Conservation (phyloP, 2,797 vertebrate species). For the Geotria australis region DNA sequence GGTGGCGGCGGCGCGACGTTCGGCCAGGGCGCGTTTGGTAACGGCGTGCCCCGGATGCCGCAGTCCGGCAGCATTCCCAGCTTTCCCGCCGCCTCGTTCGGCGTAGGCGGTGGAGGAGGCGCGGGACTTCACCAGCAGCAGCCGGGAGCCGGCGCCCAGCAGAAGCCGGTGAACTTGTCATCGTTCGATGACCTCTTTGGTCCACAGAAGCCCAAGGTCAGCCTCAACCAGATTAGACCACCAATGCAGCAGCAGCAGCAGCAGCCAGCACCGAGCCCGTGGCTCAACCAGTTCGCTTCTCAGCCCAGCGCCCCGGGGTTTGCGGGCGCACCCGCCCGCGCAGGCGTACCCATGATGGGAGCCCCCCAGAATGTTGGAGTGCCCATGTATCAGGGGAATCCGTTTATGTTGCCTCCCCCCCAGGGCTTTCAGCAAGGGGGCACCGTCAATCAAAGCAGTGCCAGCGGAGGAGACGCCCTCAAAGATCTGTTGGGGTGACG, state of each 20-base stretch:
- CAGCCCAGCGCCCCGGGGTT: constrained; percentile 18
- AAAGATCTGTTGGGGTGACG: constrained; percentile 84
- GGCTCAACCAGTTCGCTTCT: constrained; percentile 46
- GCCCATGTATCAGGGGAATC: constrained; percentile 34
- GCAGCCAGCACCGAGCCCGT: constrained; percentile 30
- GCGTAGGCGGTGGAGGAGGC: too few species aligned
- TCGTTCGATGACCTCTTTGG: constrained; percentile 64
- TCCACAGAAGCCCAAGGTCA: constrained; percentile 64
- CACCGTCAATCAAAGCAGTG: constrained; percentile 27
- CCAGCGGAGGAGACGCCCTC: constrained; percentile 63
- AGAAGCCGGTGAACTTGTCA: constrained; percentile 26
- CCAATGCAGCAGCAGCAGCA: constrained; percentile 2
- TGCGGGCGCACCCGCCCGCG: constrained; percentile 15
- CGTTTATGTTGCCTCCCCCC: constrained; percentile 70
- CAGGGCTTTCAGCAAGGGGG: constrained; percentile 22
- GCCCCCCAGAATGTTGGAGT: constrained; percentile 40
- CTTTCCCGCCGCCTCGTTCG: too few species aligned
- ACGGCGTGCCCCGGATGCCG: too few species aligned
- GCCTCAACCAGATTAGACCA: constrained; percentile 60
- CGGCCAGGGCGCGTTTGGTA: too few species aligned
- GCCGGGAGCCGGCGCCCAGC: neutral
- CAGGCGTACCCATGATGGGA: constrained; percentile 14
- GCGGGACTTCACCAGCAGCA: too few species aligned
- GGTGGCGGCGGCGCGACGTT: too few species aligned
- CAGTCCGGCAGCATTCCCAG: too few species aligned